Evolutionary conservation across 2,888 invertebrate genomes (phyloP).

Genomic region (Phania funesta): DNA sequence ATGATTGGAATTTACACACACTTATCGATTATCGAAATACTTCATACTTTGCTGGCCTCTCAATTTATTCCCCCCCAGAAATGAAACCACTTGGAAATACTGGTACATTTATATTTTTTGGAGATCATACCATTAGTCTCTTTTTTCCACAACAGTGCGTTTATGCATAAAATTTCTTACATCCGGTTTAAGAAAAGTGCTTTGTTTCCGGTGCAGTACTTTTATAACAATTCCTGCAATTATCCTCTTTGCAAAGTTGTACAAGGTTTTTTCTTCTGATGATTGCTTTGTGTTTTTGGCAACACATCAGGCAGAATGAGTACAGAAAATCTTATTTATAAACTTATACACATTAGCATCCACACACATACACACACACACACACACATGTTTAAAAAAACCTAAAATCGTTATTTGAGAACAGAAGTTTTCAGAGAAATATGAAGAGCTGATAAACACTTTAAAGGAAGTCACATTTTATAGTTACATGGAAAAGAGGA

Average conservation of each 20-base stretch:
- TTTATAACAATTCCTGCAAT: conserved; percentile 64
- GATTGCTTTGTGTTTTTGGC: conserved; percentile 50
- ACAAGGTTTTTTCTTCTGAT: conserved; percentile 6
- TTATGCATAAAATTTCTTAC: conserved; percentile 64
- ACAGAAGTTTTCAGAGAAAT: neutral
- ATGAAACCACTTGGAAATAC: no score
- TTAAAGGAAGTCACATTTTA: conserved; percentile 46
- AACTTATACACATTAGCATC: neutral
- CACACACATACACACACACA: conserved; percentile 10
- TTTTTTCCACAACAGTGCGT: conserved; percentile 63
- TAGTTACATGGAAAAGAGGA: conserved; percentile 1
- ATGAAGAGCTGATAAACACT: conserved; percentile 6
- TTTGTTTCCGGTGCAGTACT: conserved; percentile 67
- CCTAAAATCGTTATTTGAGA: conserved; percentile 10
- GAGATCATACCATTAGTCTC: conserved; percentile 28
- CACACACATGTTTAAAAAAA: conserved; percentile 44
- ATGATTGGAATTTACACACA: no score
- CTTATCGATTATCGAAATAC: no score
- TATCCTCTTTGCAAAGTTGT: conserved; percentile 46
- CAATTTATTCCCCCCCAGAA: neutral
- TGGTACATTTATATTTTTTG: neutral
- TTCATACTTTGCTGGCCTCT: neutral
- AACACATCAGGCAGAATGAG: conserved; percentile 44
- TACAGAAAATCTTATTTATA: neutral
- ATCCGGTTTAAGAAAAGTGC: conserved; percentile 68